Evolutionary conservation across 2,888 invertebrate species (phyloP).

Genomic region (Pachydiplax longipennis): DNA sequence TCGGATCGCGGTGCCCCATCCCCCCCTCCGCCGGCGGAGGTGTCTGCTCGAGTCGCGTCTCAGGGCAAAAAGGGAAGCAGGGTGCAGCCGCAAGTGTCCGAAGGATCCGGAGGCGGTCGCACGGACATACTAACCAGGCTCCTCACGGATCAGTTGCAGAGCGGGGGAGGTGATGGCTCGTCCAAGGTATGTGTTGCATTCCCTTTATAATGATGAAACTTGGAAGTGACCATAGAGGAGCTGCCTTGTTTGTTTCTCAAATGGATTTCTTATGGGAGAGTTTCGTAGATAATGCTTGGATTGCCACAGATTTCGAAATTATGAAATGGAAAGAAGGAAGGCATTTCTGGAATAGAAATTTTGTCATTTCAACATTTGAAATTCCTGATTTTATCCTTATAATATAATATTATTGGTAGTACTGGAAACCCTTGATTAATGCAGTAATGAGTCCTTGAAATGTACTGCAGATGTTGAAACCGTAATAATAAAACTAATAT

Average conservation of each 20-base stretch:
- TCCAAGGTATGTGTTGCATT: not conserved
- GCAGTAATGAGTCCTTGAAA: no score
- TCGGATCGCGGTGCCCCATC: constrained; percentile 31
- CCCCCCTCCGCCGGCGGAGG: constrained; percentile 42
- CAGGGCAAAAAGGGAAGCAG: constrained; percentile 14
- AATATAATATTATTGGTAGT: no score
- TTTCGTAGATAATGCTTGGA: not conserved
- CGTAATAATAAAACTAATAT: no score
- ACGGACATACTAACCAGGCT: constrained; percentile 70
- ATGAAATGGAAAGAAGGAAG: no score
- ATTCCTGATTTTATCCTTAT: no score
- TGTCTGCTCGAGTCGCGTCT: not conserved
- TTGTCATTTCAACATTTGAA: no score
- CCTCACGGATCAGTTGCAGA: constrained; percentile 77
- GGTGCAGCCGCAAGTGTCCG: constrained; percentile 5
- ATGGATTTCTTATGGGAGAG: not conserved
- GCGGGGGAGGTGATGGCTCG: constrained; percentile 65
- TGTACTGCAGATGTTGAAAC: no score
- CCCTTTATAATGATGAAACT: no score
- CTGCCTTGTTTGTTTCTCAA: not conserved
- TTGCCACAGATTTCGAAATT: no score
- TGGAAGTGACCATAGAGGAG: not conserved
- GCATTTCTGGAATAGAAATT: no score
- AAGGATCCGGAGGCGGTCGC: not conserved
- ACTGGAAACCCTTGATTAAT: no score